Base-by-base conservation (phyloP, 2,888 invertebrate genomes). In the Erebia palarica region DNA sequence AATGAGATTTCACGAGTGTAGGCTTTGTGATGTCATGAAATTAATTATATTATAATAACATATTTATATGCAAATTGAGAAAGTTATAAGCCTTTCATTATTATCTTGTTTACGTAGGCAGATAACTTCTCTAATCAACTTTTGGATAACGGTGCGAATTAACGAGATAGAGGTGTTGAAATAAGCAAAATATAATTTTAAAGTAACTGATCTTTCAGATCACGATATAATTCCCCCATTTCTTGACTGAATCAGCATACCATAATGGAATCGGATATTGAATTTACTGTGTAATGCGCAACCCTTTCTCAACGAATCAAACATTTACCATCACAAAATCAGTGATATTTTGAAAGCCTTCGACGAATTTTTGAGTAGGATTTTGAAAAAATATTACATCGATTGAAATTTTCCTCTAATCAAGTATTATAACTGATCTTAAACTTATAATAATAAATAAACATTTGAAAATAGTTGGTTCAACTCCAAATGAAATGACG, bases 191-290 rank as follows among this genome's bases (percentile, higher is more conserved):
- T 55, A 55, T 18, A 16, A 55, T 10, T 10, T 55, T 2, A 51
- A 18, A 18, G 16, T 53, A 16, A 16, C 14, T 49, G n/a, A 51
- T 18, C 16, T 18, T 9, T 55, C 18, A 10, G 55, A 55, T 59
- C 59, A 59, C 27, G 14, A n/a, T 36, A 36, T 59, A 2, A 13
- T 14, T 36, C 36, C 36, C 58, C 8, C 36, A 59, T 36, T 59
- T 14, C 36, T 36, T 14, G 36, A 60, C n/a, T 60, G 42, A 16
- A 42, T 42, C 42, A 44, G 44, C 10, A 13, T 10, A 60, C 42
- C 18, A 60, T 44, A 60, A 60, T 60, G 60, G 42, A 44, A 44
- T 44, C 60, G 44, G 16, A 60, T 60, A 60, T 60, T 60, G 11
- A 60, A 60, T 60, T 60, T 42, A 44, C 58, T 14, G 27, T 14